Evolutionary conservation across 2,797 vertebrate genomes (phyloP), one percentile per base, ranked within the genome.

Genomic region (Halcyon leucocephala): DNA sequence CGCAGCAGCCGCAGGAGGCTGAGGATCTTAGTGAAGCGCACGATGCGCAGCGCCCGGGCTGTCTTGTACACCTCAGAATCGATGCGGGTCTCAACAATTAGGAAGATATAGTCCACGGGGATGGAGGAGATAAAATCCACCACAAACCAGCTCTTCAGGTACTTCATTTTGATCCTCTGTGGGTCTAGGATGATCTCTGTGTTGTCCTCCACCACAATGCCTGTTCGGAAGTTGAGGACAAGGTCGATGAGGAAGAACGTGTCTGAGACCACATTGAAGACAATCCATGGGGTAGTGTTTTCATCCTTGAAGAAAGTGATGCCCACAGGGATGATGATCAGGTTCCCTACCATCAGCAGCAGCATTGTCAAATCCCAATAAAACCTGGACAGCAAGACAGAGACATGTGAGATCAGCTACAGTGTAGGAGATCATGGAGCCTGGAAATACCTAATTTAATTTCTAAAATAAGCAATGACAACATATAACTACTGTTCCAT

Each of bases 301-400:
- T 99, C 99, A 6, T 99, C 99, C 96, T 99, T 99, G 98, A 99
- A 99, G 98, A 99, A 99, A 10, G 99, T 99, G 98, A 99, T 99
- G 97, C 99, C 99, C 94, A 99, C 99, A 0, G 99, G 99, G 92
- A 99, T 99, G 98, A 99, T 99, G 98, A 99, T 99, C 96, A 99
- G 98, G 98, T 99, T 99, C 69, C 99, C 99, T 92, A 99, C 99
- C 99, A 99, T 99, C 96, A 99, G 98, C 82, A 99, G 98, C 96
- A 99, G 98, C 99, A 99, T 99, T 93, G 99, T 99, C 97, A 99
- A 98, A 98, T 99, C 99, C 99, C 99, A 99, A 86, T 99, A 99
- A 99, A 99, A 99, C 98, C 99, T 99, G 96, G 54, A 95, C 71
- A 79, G 91, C 61, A 80, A 97, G 89, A 98, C 42, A 96, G 71